phyloP scores from a whole-genome alignment of 2,113 vertebrate species.

The Carassius carassius region DNA sequence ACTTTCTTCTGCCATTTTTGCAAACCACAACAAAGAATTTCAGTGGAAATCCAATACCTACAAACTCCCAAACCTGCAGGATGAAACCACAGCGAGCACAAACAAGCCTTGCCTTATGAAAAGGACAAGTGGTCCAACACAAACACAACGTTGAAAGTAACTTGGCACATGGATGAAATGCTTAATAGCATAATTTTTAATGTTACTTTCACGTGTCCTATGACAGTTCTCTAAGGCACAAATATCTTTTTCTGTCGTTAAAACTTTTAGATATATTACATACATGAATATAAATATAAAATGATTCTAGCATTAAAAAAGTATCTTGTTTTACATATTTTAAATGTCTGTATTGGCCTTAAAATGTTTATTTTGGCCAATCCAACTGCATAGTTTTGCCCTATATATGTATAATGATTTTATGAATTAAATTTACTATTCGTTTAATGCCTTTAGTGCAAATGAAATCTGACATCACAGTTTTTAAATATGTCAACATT shows the following conservation, averaged over 20 bases:
- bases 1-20: background rate
- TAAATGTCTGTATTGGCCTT: background rate
- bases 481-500: background rate
- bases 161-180: background rate
- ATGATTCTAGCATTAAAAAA: background rate
- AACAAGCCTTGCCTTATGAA: constrained; percentile 22
- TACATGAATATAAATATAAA: background rate
- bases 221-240: background rate
- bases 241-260: background rate
- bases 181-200: background rate
- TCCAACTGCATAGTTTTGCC: background rate
- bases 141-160: background rate
- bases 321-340: background rate
- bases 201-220: background rate
- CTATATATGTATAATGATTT: background rate
- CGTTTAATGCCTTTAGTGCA: background rate
- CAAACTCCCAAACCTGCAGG: background rate
- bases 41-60: constrained; percentile 25
- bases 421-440: background rate
- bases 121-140: background rate
- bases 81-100: constrained; percentile 21
- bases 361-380: background rate
- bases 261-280: background rate
- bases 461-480: background rate
- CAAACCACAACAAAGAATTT: constrained; percentile 25